Percentiles rank a stretch among this genome's conserved stretches.
phyloP scores from a whole-genome alignment of 1,140 invertebrate species.

The Halictus rubicundus region DNA sequence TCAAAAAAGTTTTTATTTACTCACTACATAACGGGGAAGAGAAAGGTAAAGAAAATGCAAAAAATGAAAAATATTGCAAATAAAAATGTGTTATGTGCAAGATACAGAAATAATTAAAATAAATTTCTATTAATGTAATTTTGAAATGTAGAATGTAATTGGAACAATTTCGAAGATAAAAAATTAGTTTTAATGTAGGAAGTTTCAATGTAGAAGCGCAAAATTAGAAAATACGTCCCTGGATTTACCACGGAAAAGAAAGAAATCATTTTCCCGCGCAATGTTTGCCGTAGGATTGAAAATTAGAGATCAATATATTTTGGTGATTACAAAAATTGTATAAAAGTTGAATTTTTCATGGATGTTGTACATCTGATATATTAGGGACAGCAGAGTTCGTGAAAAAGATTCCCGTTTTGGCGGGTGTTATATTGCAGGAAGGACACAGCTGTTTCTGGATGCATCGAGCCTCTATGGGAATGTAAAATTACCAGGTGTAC shows the following conservation, averaged over 20 bases:
- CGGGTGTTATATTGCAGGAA: neutral
- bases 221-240: neutral
- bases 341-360: neutral
- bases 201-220: neutral
- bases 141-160: neutral
- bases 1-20: too few species aligned
- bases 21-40: too few species aligned
- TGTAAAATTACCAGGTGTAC: slow-evolving; percentile 69
- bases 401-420: neutral
- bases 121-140: too few species aligned
- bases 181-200: neutral
- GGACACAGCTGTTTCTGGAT: slow-evolving; percentile 67
- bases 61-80: too few species aligned
- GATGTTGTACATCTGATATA: neutral
- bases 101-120: too few species aligned
- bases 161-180: neutral
- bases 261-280: neutral
- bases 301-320: neutral
- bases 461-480: slow-evolving; percentile 66
- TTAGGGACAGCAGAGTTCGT: neutral
- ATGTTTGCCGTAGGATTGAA: neutral
- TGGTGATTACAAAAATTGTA: neutral
- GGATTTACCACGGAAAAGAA: neutral
- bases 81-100: too few species aligned
- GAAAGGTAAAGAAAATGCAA: too few species aligned